These are phyloP conservation scores for Scarus forsteni DNA, from an alignment of 2,797 vertebrate genomes.

Conservation along the genomic window DNA sequence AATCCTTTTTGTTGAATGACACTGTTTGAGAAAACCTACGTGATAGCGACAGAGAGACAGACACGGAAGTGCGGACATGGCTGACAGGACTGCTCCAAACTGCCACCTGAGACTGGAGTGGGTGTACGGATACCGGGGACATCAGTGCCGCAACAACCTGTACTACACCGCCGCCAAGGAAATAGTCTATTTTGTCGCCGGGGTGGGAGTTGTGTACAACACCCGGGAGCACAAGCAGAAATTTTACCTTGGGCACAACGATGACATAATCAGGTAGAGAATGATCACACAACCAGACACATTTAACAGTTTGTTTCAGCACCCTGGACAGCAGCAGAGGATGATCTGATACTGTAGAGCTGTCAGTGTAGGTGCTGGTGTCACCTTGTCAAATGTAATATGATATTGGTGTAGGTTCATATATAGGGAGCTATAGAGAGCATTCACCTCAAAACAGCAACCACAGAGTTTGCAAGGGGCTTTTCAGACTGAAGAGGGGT, in stretches of 20 bases:
- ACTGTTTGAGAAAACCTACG: slow-evolving; percentile 67
- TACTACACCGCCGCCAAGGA: slow-evolving; percentile 99
- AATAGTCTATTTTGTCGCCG: slow-evolving; percentile 98
- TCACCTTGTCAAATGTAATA: slow-evolving; percentile 70
- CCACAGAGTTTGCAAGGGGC: slow-evolving; percentile 13
- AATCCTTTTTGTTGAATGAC: slow-evolving; percentile 81
- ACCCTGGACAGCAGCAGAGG: slow-evolving; percentile 71
- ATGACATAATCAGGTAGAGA: slow-evolving; percentile 98
- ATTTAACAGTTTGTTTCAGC: slow-evolving; percentile 55
- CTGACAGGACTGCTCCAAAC: slow-evolving; percentile 96
- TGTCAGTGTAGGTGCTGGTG: slow-evolving; percentile 58
- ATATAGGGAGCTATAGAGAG: neutral
- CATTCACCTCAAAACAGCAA: slow-evolving; percentile 21
- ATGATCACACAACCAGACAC: slow-evolving; percentile 8
- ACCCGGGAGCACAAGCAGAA: slow-evolving; percentile 98
- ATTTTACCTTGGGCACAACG: slow-evolving; percentile 99
- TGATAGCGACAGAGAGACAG: slow-evolving; percentile 69
- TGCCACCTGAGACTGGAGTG: slow-evolving; percentile 99
- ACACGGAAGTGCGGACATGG: slow-evolving; percentile 88
- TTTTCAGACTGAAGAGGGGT: slow-evolving; percentile 6
- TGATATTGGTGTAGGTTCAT: slow-evolving; percentile 43
- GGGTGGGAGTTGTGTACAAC: slow-evolving; percentile 98
- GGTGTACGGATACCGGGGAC: slow-evolving; percentile 99
- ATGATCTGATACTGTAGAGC: slow-evolving; percentile 20
- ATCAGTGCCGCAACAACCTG: slow-evolving; percentile 99